Evolutionary conservation across 2,797 vertebrate genomes (phyloP).

Genomic region (Peromyscus nudipes): DNA sequence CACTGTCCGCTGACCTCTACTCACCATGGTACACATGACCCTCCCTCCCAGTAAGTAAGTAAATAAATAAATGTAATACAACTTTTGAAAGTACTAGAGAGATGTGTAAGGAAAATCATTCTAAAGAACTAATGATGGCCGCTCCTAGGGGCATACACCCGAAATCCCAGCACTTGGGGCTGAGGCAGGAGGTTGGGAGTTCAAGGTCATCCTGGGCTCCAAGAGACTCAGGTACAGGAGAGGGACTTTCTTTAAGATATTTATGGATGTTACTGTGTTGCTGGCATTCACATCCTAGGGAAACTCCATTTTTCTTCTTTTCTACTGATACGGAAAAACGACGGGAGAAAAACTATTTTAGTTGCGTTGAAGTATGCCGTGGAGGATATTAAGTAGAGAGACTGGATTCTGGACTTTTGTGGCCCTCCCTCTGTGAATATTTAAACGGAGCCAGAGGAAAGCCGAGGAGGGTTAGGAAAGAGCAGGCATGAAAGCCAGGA

Average conservation of each 20-base stretch:
- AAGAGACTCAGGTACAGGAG: neutral
- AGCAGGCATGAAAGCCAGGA: neutral
- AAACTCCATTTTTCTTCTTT: slow-evolving; percentile 25
- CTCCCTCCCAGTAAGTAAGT: neutral
- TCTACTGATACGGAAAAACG: neutral
- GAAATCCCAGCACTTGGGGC: too few species aligned
- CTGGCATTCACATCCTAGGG: neutral
- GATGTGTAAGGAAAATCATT: neutral
- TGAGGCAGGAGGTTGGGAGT: neutral
- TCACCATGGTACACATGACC: neutral
- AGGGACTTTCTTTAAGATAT: neutral
- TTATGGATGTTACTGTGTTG: neutral
- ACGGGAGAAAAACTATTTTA: neutral
- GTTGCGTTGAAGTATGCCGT: neutral
- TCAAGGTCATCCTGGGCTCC: neutral
- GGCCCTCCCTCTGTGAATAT: neutral
- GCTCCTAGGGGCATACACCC: too few species aligned
- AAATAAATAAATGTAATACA: neutral
- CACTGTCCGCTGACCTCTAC: neutral
- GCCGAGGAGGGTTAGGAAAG: neutral
- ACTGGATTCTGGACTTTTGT: neutral
- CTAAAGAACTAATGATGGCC: neutral
- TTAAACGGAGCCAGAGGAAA: slow-evolving; percentile 15
- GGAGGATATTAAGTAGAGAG: neutral
- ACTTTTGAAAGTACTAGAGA: neutral